A percentile compares a stretch with the other conserved stretches of the same genome.
Evolutionary conservation across 2,888 invertebrate species (phyloP).

Genomic region (Anoplius nigerrimus): DNA sequence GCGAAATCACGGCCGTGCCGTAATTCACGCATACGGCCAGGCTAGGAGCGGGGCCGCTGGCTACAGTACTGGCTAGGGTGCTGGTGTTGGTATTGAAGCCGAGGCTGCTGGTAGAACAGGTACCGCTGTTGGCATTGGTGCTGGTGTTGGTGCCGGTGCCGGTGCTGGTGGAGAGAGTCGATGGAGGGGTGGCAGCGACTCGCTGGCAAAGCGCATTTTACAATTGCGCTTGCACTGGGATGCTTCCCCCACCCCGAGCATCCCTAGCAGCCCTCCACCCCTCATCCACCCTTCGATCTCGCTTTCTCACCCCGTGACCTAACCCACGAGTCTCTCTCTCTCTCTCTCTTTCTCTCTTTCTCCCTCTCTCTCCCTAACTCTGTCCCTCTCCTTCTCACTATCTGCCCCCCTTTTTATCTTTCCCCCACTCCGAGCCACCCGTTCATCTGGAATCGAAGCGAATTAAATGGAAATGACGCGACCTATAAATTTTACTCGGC

Average conservation of each 20-base stretch:
- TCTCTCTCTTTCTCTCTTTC: not conserved
- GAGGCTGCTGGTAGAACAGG: too few species aligned
- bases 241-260: not conserved
- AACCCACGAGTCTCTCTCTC: constrained; percentile 13
- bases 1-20: constrained; percentile 44
- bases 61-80: too few species aligned
- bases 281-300: constrained; percentile 17
- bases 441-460: constrained; percentile 39
- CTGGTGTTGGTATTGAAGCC: too few species aligned
- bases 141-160: too few species aligned
- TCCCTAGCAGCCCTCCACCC: too few species aligned
- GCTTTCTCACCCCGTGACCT: constrained; percentile 28
- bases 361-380: too few species aligned
- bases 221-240: constrained; percentile 29
- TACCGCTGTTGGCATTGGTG: too few species aligned
- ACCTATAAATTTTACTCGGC: constrained; percentile 42
- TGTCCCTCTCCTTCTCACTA: too few species aligned
- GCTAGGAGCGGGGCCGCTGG: too few species aligned
- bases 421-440: too few species aligned
- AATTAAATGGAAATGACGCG: constrained; percentile 52
- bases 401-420: too few species aligned
- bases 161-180: not conserved
- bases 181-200: not conserved
- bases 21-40: constrained; percentile 41
- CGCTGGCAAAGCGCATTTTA: constrained; percentile 29